These are phyloP conservation scores for Nudaria mundana DNA, from an alignment of 2,888 invertebrate genomes.

Conservation along the genomic window DNA sequence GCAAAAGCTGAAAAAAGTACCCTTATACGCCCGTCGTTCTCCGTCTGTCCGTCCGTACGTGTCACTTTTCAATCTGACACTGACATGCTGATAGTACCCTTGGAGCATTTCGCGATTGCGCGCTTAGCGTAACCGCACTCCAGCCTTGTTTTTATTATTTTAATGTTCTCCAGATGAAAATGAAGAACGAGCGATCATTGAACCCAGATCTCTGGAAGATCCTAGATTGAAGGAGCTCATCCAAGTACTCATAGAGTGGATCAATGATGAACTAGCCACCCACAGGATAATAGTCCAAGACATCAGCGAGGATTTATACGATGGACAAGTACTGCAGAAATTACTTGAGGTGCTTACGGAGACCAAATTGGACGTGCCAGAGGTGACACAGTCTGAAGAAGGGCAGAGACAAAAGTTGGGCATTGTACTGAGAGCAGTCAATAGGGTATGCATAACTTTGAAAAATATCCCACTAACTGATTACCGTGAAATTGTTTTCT, in stretches of 20 bases:
- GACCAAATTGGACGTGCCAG: slow-evolving; percentile 96
- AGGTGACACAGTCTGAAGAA: slow-evolving; percentile 99
- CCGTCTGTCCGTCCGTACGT: no score
- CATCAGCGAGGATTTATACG: slow-evolving; percentile 97
- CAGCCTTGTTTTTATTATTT: no score
- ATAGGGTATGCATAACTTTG: slow-evolving; percentile 84
- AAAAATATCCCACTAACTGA: no score
- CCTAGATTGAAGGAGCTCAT: slow-evolving; percentile 92
- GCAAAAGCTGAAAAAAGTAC: no score
- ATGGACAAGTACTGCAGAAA: slow-evolving; percentile 92
- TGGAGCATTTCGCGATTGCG: no score
- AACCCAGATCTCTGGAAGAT: slow-evolving; percentile 92
- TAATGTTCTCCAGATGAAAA: slow-evolving; percentile 91
- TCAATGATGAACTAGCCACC: slow-evolving; percentile 97
- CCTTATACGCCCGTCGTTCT: no score
- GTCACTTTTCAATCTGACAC: no score
- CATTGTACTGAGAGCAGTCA: slow-evolving; percentile 93
- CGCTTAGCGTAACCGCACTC: no score
- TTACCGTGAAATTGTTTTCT: no score
- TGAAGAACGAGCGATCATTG: slow-evolving; percentile 98
- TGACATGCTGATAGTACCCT: no score
- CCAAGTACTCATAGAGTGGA: slow-evolving; percentile 96
- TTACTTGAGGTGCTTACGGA: slow-evolving; percentile 91
- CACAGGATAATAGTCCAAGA: slow-evolving; percentile 98
- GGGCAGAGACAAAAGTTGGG: slow-evolving; percentile 97